These are phyloP conservation scores for Plebejus argus DNA, from an alignment of 2,888 invertebrate genomes.

Conservation along the genomic window DNA sequence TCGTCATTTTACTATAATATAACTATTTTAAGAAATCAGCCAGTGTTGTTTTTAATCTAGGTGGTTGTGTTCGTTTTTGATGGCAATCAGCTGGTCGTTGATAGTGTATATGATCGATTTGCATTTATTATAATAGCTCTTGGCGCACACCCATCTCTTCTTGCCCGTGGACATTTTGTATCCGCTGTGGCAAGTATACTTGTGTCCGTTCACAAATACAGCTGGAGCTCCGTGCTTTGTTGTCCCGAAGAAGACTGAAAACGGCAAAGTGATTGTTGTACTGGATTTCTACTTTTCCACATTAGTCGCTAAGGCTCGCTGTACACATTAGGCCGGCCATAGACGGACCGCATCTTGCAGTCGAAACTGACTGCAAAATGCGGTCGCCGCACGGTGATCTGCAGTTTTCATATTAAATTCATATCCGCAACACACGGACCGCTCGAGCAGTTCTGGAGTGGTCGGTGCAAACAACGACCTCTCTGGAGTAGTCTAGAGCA, in stretches of 20 bases:
- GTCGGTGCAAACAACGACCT: no score
- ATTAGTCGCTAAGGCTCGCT: no score
- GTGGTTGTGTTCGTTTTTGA: neutral
- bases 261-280: neutral
- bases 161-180: conserved; percentile 18
- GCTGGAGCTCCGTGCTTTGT: neutral
- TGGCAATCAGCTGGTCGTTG: neutral
- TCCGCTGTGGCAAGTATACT: conserved; percentile 21
- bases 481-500: no score
- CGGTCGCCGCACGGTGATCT: no score
- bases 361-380: no score
- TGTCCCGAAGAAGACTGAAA: conserved; percentile 14
- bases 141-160: conserved; percentile 22
- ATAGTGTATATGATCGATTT: neutral
- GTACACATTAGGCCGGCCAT: no score
- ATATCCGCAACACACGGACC: no score
- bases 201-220: conserved; percentile 10
- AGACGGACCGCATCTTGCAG: no score
- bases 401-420: no score
- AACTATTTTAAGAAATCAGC: neutral
- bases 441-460: no score
- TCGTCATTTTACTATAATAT: no score
- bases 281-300: no score
- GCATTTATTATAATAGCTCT: neutral
- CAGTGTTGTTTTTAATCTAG: neutral